Percentiles rank a stretch among this genome's conserved stretches.
These are phyloP conservation scores for Myotis pilosus DNA, from an alignment of 2,797 vertebrate genomes.

Conservation along the genomic window DNA sequence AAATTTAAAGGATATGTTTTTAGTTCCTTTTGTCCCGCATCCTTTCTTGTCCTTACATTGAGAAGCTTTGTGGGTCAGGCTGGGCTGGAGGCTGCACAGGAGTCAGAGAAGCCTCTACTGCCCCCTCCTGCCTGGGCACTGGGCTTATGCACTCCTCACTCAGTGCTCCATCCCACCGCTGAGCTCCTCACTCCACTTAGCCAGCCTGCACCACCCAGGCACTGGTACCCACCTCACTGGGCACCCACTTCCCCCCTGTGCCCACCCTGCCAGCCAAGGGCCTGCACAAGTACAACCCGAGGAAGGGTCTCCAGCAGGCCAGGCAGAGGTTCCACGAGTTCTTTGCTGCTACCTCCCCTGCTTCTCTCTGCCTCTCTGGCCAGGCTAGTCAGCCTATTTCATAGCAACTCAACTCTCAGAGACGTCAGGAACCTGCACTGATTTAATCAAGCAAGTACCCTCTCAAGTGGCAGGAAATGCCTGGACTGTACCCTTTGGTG, in stretches of 20 bases:
- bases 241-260: background rate
- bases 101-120: background rate
- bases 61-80: background rate
- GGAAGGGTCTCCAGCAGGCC: background rate
- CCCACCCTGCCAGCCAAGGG: background rate
- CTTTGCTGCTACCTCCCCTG: background rate
- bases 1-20: background rate
- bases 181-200: background rate
- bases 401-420: background rate
- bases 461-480: background rate
- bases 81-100: background rate
- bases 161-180: background rate
- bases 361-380: background rate
- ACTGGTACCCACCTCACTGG: accelerated
- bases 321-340: background rate
- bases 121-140: accelerated
- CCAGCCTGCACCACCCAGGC: background rate
- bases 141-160: accelerated
- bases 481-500: background rate
- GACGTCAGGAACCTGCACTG: slow-evolving; percentile 27
- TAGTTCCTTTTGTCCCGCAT: background rate
- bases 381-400: background rate
- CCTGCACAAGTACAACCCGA: background rate
- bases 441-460: slow-evolving; percentile 53
- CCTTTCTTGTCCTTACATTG: background rate